Evolutionary conservation across 2,888 invertebrate species (phyloP).

Genomic region (Meloe dianella): DNA sequence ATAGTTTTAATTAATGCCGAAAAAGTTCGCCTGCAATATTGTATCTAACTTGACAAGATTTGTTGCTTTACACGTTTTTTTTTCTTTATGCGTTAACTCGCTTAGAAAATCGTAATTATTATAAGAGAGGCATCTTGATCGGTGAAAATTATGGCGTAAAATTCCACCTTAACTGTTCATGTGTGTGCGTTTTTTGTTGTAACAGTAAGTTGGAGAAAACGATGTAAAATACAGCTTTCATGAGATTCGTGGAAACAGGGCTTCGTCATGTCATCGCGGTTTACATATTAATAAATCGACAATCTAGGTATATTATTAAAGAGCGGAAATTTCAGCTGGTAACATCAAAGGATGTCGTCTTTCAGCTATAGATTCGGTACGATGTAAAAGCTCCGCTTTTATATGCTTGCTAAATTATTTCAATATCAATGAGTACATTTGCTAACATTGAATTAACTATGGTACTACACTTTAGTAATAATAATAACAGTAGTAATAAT

Average conservation of each 20-base stretch:
- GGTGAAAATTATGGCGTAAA: background rate
- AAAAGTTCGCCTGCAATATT: constrained; percentile 23
- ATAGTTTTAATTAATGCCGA: constrained; percentile 32
- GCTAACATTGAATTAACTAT: background rate
- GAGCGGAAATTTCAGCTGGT: background rate
- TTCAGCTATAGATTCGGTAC: background rate
- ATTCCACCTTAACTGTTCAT: background rate
- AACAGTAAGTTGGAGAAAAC: no score
- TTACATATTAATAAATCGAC: background rate
- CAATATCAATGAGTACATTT: background rate
- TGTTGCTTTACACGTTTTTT: background rate
- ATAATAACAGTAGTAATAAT: background rate
- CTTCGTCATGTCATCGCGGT: background rate
- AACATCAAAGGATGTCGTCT: constrained; percentile 1
- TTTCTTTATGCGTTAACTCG: background rate
- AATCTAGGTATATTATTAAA: background rate
- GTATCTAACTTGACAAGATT: background rate
- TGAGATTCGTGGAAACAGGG: background rate
- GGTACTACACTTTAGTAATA: background rate
- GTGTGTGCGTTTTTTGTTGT: no score
- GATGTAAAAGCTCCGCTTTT: background rate
- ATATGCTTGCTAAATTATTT: background rate
- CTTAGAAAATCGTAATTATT: background rate
- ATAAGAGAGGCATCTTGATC: background rate
- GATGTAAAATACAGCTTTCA: background rate